Evolutionary conservation across 2,113 vertebrate species (phyloP).

Genomic region (Rhabdornis inornatus): DNA sequence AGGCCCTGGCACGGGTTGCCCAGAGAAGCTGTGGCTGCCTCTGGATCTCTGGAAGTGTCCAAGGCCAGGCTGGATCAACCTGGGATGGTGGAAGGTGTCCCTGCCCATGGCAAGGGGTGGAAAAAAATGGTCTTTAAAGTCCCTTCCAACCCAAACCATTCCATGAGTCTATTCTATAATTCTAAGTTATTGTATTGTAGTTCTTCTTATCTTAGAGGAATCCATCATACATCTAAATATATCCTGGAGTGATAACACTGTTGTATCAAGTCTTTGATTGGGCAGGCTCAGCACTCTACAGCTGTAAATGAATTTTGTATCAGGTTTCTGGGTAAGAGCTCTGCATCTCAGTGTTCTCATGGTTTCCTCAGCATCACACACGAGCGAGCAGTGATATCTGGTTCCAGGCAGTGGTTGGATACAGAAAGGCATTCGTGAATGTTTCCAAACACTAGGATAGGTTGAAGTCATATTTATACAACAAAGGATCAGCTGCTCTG

Average conservation of each 20-base stretch:
- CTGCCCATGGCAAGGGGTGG: background rate
- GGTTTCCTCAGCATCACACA: background rate
- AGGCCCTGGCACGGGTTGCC: background rate
- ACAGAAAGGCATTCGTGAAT: background rate
- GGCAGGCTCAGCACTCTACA: background rate
- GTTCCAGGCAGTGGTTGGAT: background rate
- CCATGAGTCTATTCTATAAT: background rate
- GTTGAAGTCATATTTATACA: background rate
- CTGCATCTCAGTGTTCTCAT: background rate
- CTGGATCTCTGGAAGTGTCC: background rate
- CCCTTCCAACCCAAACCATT: background rate
- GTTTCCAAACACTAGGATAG: background rate
- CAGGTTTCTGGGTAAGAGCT: background rate
- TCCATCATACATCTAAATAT: background rate
- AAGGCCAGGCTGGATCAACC: accelerated
- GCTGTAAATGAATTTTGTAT: background rate
- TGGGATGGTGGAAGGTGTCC: accelerated
- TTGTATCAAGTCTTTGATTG: background rate
- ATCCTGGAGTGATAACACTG: background rate
- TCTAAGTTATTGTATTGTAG: background rate
- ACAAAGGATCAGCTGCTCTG: background rate
- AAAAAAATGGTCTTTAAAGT: background rate
- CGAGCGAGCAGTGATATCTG: background rate
- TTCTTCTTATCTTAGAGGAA: background rate
- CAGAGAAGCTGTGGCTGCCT: background rate